Percentiles rank a stretch among this genome's conserved stretches.
Conservation (phyloP, 2,888 invertebrate genomes). For the Drosophila subsilvestris region DNA sequence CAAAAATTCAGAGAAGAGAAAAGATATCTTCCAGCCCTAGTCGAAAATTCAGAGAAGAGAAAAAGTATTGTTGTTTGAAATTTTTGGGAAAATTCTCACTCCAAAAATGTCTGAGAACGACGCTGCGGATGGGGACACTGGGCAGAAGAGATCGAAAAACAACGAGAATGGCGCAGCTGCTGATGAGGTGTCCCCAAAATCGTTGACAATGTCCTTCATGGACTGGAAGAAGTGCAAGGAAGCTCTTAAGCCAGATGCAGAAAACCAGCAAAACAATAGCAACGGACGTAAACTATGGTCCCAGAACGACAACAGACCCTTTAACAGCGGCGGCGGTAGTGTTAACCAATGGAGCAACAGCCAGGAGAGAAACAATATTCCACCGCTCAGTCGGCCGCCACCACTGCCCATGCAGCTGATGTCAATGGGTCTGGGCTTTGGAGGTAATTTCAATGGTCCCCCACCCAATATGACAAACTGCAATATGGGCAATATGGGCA, state of each 20-base stretch:
- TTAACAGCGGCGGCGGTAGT: conserved; percentile 11
- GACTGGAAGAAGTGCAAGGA: conserved; percentile 76
- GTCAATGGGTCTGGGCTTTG: conserved; percentile 58
- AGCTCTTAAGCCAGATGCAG: conserved; percentile 31
- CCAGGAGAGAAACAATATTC: conserved; percentile 36
- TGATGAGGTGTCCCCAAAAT: conserved; percentile 13
- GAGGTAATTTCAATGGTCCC: conserved; percentile 55
- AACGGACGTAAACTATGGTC: conserved; percentile 29
- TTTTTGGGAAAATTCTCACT: not conserved
- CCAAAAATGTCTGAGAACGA: conserved; percentile 57
- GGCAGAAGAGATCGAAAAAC: conserved; percentile 2
- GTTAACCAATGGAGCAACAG: conserved; percentile 3
- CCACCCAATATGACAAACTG: conserved; percentile 11
- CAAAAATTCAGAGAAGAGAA: not conserved
- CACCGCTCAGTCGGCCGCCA: conserved; percentile 57
- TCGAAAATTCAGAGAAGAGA: not conserved
- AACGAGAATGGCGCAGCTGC: not conserved
- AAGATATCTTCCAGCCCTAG: not conserved
- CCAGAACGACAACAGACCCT: conserved; percentile 23
- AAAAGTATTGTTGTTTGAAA: not conserved
- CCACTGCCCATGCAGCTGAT: conserved; percentile 60
- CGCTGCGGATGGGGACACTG: conserved; percentile 11
- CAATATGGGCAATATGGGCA: not conserved
- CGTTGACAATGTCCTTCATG: conserved; percentile 66
- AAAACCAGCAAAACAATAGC: not conserved